Evolutionary conservation across 2,797 vertebrate species (phyloP), one percentile per base, ranked within the genome.

Genomic region (Centropyge bicolor): DNA sequence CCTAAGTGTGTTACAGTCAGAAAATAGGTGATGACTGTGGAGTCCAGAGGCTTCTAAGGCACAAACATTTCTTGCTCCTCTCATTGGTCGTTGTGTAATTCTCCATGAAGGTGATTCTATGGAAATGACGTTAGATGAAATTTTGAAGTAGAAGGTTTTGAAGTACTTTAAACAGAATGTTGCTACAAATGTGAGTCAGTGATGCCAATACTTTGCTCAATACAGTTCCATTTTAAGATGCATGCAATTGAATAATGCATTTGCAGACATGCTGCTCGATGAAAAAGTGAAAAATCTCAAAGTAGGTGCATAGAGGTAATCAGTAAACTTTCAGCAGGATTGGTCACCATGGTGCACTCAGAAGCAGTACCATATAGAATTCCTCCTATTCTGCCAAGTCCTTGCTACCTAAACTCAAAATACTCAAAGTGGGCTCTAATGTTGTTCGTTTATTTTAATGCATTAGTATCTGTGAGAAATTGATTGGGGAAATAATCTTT

Each of bases 101-200:
- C 52, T 73, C 62, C 46, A 67, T 69, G 19, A 80, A 40, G 8
- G 69, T 24, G 27, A 60, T 56, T 60, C 55, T 48, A 20, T 59
- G 24, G 35, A 60, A 35, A 75, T 55, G 0, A 49, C 76, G 80
- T 67, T 64, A 69, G 24, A 72, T 31, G 27, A 31, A 31, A 31
- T 31, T 31, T 31, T 31, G 27, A 31, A 31, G 27, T 31, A 31
- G 27, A 31, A 31, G 27, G 4, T 76, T 65, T 13, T 81, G 9
- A 84, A 83, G 82, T 70, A 62, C 36, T 46, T 76, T 76, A 55
- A 73, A 57, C 9, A 60, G 52, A 9, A 2, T 11, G 54, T 76
- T 11, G 20, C 31, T 12, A 24, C 11, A 66, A 63, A 27, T 76
- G 17, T 62, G 65, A 49, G 41, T 22, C 59, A 38, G 12, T 61